Conservation (phyloP, 2,113 vertebrate species). For the Capreolus pygargus region DNA sequence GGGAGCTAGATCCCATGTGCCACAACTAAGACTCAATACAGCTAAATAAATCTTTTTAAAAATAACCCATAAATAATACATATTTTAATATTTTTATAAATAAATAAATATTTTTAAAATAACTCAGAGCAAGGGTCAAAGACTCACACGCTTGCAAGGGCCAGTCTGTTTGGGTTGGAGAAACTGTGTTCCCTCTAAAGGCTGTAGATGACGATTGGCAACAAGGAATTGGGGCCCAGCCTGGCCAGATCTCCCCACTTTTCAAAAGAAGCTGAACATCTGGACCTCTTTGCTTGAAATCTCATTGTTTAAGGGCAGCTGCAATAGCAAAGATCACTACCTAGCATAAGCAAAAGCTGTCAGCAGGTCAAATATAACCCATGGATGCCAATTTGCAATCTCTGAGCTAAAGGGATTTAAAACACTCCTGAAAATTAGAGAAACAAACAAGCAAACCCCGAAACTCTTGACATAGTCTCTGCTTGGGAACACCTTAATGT, state of each 20-base stretch:
- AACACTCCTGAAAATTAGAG: background rate
- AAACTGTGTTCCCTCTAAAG: background rate
- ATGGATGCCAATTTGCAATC: background rate
- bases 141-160: background rate
- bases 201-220: rapidly evolving
- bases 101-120: background rate
- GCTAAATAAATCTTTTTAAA: background rate
- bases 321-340: background rate
- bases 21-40: background rate
- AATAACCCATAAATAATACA: background rate
- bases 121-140: background rate
- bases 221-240: background rate
- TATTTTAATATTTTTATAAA: background rate
- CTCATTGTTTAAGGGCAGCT: background rate
- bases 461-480: background rate
- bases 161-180: background rate
- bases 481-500: background rate
- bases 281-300: background rate
- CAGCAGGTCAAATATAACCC: background rate
- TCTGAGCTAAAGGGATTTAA: background rate
- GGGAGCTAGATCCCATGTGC: background rate
- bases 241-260: background rate
- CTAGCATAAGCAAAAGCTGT: background rate
- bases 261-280: background rate
- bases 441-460: background rate